Base-by-base conservation (phyloP, 2,113 vertebrate species). In the Psilopsiagon aurifrons region DNA sequence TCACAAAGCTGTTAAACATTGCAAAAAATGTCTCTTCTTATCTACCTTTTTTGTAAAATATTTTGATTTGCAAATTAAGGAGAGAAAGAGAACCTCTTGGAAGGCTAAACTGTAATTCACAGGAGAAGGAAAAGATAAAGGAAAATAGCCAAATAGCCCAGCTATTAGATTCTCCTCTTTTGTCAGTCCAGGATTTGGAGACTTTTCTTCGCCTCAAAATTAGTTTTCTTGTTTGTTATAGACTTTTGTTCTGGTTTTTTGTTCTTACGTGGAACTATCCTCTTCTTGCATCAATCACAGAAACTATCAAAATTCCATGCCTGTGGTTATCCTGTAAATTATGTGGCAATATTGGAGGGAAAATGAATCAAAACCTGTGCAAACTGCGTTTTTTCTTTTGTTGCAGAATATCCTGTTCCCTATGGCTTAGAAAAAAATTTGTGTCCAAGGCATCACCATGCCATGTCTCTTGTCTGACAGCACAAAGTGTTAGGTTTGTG, bases 291-390 rank as follows among this genome's bases (percentile, higher is more conserved):
- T 62, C 37, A 78, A 31, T 86, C 17, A 59, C 85, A 94, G 78
- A 44, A 17, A 1, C 15, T 71, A 81, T 78, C 55, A 86, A 95
- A 73, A 91, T 86, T 59, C 68, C 84, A 51, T 83, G 43, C 57
- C 54, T 82, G 54, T 88, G 69, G 11, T 82, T 88, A 69, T 68
- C 89, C 71, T 86, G 70, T 86, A 86, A 94, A 86, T 73, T 78
- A 68, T 41, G 54, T 59, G 43, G 16, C 69, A 29, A 55, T 75
- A 88, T 28, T 33, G 74, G 49, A 96, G 28, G 51, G 13, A 86
- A 86, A 93, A 35, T 77, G 5, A 95, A 86, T 62, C 49, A 90
- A 95, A 70, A 74, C 51, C 13, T n/a, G 25, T 31, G n/a, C 20
- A 55, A 83, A 69, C 13, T 62, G 35, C 59, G 17, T 29, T 64